phyloP scores from a whole-genome alignment of 2,888 invertebrate species.

The Apodemia duryi region DNA sequence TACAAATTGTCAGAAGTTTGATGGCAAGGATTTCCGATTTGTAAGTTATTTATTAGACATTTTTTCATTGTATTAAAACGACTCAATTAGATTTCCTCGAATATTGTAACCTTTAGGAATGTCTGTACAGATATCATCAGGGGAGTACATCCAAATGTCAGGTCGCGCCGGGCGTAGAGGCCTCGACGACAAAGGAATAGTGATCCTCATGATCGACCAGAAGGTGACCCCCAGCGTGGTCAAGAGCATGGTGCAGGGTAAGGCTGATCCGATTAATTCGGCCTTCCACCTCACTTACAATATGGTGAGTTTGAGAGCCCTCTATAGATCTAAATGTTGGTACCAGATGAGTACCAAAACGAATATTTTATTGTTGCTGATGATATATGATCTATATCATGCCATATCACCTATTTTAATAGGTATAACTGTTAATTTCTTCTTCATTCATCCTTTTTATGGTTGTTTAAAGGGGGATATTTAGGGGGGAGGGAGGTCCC shows the following conservation, averaged over 20 bases:
- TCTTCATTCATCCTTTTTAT: no score
- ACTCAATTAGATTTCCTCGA: conserved; percentile 6
- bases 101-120: background rate
- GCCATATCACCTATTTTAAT: no score
- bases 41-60: conserved; percentile 64
- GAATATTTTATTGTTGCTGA: no score
- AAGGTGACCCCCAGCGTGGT: conserved; percentile 91
- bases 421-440: no score
- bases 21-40: conserved; percentile 97
- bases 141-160: conserved; percentile 99
- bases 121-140: conserved; percentile 86
- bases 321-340: background rate
- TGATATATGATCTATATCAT: no score
- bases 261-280: conserved; percentile 97
- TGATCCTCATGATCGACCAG: conserved; percentile 99
- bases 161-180: conserved; percentile 98
- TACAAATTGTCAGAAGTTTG: conserved; percentile 96
- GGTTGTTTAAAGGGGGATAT: no score
- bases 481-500: no score
- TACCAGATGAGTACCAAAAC: no score
- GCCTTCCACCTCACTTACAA: conserved; percentile 99
- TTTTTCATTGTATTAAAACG: conserved; percentile 1
- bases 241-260: conserved; percentile 90
- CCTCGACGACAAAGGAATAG: conserved; percentile 97
- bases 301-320: conserved; percentile 84